Evolutionary conservation across 2,888 invertebrate genomes (phyloP).

Genomic region (Hyalella azteca): DNA sequence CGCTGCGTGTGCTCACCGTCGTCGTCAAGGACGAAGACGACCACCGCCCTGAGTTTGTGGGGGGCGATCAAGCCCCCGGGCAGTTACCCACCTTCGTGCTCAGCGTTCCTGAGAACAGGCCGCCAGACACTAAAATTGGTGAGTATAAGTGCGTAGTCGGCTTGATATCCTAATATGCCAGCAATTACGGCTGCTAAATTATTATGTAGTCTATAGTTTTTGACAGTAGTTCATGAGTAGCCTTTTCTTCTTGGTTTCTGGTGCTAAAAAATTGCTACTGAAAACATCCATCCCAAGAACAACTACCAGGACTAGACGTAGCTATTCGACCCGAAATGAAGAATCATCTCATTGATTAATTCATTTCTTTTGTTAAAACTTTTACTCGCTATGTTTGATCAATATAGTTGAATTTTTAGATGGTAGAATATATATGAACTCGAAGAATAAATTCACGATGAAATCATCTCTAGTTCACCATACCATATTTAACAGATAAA

Average conservation of each 20-base stretch:
- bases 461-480: not conserved
- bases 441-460: not conserved
- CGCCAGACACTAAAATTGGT: constrained; percentile 54
- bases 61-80: constrained; percentile 63
- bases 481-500: too few relatives aligned
- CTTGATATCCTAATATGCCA: not conserved
- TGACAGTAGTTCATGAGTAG: too few relatives aligned
- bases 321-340: not conserved
- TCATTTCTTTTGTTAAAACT: too few relatives aligned
- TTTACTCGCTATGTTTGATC: too few relatives aligned
- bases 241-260: too few relatives aligned
- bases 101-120: constrained; percentile 54
- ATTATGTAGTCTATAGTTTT: not conserved
- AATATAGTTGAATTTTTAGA: not conserved
- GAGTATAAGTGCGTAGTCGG: not conserved
- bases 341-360: not conserved
- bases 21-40: constrained; percentile 81
- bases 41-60: constrained; percentile 77
- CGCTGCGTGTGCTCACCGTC: constrained; percentile 75
- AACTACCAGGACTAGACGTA: not conserved
- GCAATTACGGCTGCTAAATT: not conserved
- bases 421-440: not conserved
- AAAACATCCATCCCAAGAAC: not conserved
- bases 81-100: constrained; percentile 49
- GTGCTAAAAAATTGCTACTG: not conserved